Conservation (phyloP, 2,113 vertebrate genomes). For the Poeciliopsis turrubarensis region DNA sequence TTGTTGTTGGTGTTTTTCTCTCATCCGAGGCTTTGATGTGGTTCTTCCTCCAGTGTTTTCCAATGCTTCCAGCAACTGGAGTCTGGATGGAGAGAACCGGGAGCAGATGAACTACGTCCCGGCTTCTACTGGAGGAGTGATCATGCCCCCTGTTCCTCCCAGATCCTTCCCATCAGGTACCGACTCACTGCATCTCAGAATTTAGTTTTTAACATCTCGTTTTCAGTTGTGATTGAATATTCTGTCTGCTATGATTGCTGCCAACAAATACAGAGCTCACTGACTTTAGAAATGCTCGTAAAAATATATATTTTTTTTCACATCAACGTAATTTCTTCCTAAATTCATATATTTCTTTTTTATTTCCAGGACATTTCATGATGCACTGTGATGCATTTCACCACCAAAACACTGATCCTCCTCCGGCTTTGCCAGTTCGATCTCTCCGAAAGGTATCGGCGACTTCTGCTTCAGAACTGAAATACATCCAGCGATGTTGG, state of each 20-base stretch:
- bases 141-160: slow-evolving; percentile 88
- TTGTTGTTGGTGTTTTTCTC: slow-evolving; percentile 6
- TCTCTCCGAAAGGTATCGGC: slow-evolving; percentile 87
- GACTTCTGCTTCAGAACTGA: not conserved
- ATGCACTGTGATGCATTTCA: slow-evolving; percentile 96
- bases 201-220: not conserved
- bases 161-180: slow-evolving; percentile 90
- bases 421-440: slow-evolving; percentile 90
- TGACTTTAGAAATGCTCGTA: not conserved
- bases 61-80: slow-evolving; percentile 89
- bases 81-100: slow-evolving; percentile 89
- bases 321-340: not conserved
- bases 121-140: slow-evolving; percentile 82
- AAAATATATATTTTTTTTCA: not conserved
- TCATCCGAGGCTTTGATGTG: not conserved
- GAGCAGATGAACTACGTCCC: slow-evolving; percentile 90
- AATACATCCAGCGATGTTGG: not conserved
- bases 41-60: slow-evolving; percentile 81
- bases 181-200: not conserved
- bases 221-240: not conserved
- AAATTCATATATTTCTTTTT: not conserved
- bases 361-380: slow-evolving; percentile 88
- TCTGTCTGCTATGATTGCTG: not conserved
- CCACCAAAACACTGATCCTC: slow-evolving; percentile 89
- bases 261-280: not conserved